Conservation (phyloP, 2,888 invertebrate genomes). For the Orthosia cruda region DNA sequence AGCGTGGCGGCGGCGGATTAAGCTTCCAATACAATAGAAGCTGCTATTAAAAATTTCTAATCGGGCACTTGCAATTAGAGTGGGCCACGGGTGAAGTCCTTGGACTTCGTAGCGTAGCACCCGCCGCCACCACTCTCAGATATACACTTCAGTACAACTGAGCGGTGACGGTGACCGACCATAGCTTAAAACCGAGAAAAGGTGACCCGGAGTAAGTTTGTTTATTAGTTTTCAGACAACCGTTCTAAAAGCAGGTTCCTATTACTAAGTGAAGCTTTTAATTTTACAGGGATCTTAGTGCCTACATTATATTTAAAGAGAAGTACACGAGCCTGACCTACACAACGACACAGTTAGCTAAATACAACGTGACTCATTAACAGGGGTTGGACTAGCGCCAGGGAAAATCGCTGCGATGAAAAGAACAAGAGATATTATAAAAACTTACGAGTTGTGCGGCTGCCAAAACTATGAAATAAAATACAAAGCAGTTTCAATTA, state of each 20-base stretch:
- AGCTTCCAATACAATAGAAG: constrained; percentile 36
- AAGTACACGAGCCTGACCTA: not conserved
- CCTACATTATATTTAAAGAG: not conserved
- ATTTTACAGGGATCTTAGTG: not conserved
- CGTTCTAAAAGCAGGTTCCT: not conserved
- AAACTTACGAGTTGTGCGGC: not conserved
- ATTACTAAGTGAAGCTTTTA: not conserved
- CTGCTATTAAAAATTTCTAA: constrained; percentile 45
- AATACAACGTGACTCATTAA: constrained; percentile 28
- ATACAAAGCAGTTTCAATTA: constrained; percentile 19
- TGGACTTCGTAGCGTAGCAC: not conserved
- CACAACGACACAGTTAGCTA: not conserved
- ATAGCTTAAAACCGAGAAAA: not conserved
- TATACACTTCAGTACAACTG: not conserved
- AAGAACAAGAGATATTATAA: constrained; percentile 16
- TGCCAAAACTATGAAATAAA: constrained; percentile 35
- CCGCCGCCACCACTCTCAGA: not conserved
- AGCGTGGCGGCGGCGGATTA: constrained; percentile 8
- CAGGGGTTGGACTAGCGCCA: constrained; percentile 28
- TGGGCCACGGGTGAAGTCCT: not conserved
- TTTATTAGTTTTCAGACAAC: not conserved
- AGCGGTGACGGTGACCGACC: not conserved
- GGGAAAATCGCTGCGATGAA: not conserved
- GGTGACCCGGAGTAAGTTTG: not conserved
- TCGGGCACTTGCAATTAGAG: constrained; percentile 6